Base-by-base conservation (phyloP, 2,113 vertebrate species). In the Thunnus thynnus region DNA sequence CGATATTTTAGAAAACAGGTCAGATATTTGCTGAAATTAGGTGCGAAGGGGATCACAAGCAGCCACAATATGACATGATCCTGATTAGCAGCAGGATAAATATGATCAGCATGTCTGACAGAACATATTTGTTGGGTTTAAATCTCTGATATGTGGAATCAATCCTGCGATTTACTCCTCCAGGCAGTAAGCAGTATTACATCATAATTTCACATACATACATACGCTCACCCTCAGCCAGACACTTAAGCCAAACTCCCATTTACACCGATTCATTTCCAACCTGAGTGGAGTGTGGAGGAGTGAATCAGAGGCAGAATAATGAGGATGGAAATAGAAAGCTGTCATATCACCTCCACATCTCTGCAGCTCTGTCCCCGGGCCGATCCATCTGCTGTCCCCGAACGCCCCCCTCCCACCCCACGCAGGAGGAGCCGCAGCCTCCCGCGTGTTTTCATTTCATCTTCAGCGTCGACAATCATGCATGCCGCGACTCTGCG, bases 361-460 rank as follows among this genome's bases (percentile, higher is more conserved):
- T 64, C 46, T 36, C 47, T 2, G 27, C n/a, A 5, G 48, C 73
- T 14, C 51, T 1, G 25, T 75, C 74, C 71, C 56, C 57, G 8
- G 48, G 64, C 18, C 4, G 4, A 41, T 44, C 27, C 72, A 17
- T 67, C 81, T 0, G 72, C 57, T 47, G 62, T 54, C 51, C 57
- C 66, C 13, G 72, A 83, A 75, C 25, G 27, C 69, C 3, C 22
- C 22, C 22, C 22, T 1, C 22, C 22, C 22, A 1, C 22, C 22
- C 5, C 13, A 0, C 13, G 5, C 75, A 57, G 65, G 58, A 56
- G 56, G 56, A 44, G 57, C 57, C 1, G 60, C 22, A 0, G 57
- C 64, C n/a, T 60, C 50, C 64, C 76, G 65, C 76, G 72, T 80
- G 82, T 48, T 76, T 66, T n/a, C 2, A 3, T 32, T 4, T 55